Conservation (phyloP, 2,888 invertebrate species). For the Aethes cnicana region DNA sequence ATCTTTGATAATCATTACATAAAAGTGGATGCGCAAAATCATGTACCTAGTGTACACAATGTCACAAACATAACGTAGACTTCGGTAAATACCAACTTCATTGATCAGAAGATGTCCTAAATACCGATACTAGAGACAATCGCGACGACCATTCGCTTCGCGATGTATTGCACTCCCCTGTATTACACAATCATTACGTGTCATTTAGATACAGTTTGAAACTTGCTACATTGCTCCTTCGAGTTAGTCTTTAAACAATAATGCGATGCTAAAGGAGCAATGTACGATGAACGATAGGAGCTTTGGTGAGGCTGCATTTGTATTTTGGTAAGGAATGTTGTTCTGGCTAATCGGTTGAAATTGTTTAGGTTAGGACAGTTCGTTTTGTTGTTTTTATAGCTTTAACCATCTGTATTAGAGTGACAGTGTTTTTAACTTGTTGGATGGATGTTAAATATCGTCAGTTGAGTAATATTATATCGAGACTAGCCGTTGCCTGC, state of each 20-base stretch:
- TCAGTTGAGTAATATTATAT: no score
- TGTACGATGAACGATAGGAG: background rate
- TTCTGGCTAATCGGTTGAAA: conserved; percentile 19
- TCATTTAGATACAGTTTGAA: background rate
- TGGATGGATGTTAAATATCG: no score
- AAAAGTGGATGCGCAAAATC: no score
- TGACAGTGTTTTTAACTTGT: no score
- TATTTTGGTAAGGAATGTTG: conserved; percentile 19
- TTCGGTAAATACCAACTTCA: no score
- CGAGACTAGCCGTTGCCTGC: no score
- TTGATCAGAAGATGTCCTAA: conserved; percentile 17
- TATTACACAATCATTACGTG: conserved; percentile 30
- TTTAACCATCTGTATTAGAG: background rate
- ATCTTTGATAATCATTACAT: no score
- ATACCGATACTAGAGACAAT: conserved; percentile 4
- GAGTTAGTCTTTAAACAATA: background rate
- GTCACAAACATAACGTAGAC: no score
- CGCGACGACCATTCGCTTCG: conserved; percentile 23
- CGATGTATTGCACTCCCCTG: conserved; percentile 20
- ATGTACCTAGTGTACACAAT: no score
- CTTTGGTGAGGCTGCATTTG: conserved; percentile 31
- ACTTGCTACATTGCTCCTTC: conserved; percentile 2
- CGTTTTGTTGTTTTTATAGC: no score
- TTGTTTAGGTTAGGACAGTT: background rate
- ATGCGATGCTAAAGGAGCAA: background rate